Conservation (phyloP, 2,888 invertebrate genomes). For the Ypsolopha sequella region DNA sequence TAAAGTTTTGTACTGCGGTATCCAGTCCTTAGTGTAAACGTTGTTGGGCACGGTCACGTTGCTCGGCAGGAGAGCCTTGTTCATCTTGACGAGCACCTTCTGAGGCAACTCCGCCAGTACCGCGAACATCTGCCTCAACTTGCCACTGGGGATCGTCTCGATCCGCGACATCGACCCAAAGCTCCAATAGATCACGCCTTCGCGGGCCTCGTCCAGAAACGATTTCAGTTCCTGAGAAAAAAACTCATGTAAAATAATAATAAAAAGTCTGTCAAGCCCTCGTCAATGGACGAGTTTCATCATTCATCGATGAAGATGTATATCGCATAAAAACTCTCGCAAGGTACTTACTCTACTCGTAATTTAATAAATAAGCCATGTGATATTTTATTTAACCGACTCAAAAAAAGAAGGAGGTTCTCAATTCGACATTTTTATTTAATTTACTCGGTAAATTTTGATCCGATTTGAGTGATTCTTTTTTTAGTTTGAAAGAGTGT, state of each 20-base stretch:
- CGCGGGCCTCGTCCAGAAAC: constrained; percentile 47
- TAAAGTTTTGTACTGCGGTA: constrained; percentile 66
- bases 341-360: too few species aligned
- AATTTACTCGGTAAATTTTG: too few species aligned
- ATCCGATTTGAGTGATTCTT: too few species aligned
- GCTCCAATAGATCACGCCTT: constrained; percentile 71
- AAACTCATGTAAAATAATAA: not conserved
- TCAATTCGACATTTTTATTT: too few species aligned
- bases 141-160: constrained; percentile 61
- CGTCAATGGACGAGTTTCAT: too few species aligned
- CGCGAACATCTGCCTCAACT: constrained; percentile 53
- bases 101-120: constrained; percentile 64
- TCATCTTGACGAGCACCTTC: constrained; percentile 68
- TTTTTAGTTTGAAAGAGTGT: too few species aligned
- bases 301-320: too few species aligned
- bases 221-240: constrained; percentile 44
- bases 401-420: too few species aligned
- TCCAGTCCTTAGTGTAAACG: constrained; percentile 62
- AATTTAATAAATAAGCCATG: too few species aligned
- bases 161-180: constrained; percentile 71
- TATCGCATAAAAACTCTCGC: too few species aligned
- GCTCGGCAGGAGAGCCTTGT: constrained; percentile 47
- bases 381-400: too few species aligned
- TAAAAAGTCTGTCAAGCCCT: too few species aligned
- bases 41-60: constrained; percentile 61